Conservation (phyloP, 2,888 invertebrate genomes). For the Rhagium mordax region DNA sequence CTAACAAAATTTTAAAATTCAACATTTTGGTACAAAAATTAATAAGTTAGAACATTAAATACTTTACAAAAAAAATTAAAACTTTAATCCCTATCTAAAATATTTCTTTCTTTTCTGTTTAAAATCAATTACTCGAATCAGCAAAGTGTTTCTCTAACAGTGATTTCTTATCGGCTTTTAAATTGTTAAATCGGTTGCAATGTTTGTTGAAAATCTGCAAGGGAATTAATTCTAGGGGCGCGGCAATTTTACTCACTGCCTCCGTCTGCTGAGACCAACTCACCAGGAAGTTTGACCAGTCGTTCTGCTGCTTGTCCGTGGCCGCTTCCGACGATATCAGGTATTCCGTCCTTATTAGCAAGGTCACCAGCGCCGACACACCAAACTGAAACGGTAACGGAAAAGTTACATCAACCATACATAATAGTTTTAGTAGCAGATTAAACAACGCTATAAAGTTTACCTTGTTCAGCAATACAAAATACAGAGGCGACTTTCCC, state of each 20-base stretch:
- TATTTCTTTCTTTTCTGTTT: conserved; percentile 11
- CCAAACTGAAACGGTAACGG: conserved; percentile 76
- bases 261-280: conserved; percentile 70
- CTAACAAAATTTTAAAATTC: conserved; percentile 30
- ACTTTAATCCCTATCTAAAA: conserved; percentile 30
- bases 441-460: no score
- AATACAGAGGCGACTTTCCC: conserved; percentile 67
- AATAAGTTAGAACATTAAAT: conserved; percentile 31
- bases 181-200: conserved; percentile 59
- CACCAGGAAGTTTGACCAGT: conserved; percentile 74
- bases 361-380: conserved; percentile 72
- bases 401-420: no score
- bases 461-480: conserved; percentile 73
- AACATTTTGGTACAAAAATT: conserved; percentile 33
- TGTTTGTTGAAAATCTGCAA: conserved; percentile 63
- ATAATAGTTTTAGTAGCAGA: no score
- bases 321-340: conserved; percentile 66
- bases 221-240: conserved; percentile 65
- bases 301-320: conserved; percentile 62
- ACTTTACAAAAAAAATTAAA: conserved; percentile 36
- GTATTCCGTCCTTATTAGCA: conserved; percentile 72
- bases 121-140: conserved; percentile 47
- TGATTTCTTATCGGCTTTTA: conserved; percentile 59
- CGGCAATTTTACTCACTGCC: conserved; percentile 57
- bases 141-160: conserved; percentile 63